phyloP scores from a whole-genome alignment of 1,140 invertebrate genomes.

The Plutomurus gul region DNA sequence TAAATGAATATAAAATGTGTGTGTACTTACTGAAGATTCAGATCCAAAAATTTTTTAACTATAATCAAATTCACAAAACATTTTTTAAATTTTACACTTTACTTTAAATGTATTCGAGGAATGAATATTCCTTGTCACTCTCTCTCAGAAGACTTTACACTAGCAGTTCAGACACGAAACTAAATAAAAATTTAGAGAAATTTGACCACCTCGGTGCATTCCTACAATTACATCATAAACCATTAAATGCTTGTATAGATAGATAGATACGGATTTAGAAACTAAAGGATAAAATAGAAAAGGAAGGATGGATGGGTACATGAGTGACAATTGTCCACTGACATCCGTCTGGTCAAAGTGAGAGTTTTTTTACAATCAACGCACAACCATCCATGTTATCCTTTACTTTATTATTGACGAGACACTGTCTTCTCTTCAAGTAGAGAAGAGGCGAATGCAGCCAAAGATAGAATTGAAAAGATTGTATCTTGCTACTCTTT shows the following conservation, averaged over 20 bases:
- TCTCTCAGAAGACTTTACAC: no score
- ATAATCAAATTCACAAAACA: neutral
- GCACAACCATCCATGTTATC: neutral
- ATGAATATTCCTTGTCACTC: neutral
- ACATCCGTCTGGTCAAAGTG: neutral
- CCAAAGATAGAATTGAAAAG: neutral
- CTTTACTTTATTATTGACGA: conserved; percentile 16
- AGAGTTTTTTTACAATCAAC: neutral
- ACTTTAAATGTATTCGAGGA: neutral
- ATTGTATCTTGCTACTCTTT: no score
- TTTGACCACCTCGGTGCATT: neutral
- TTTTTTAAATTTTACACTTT: neutral
- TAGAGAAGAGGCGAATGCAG: neutral
- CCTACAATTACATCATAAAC: conserved; percentile 15
- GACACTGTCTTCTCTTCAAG: neutral
- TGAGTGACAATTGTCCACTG: conserved; percentile 2
- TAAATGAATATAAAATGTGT: no score
- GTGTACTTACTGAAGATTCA: neutral
- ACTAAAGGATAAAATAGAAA: no score
- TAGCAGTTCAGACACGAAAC: neutral
- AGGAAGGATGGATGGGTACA: no score
- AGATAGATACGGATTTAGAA: no score
- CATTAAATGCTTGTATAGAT: neutral
- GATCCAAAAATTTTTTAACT: neutral
- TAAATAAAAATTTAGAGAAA: neutral